Evolutionary conservation across 2,888 invertebrate genomes (phyloP).

Genomic region (Chalcosyrphus nemorum): DNA sequence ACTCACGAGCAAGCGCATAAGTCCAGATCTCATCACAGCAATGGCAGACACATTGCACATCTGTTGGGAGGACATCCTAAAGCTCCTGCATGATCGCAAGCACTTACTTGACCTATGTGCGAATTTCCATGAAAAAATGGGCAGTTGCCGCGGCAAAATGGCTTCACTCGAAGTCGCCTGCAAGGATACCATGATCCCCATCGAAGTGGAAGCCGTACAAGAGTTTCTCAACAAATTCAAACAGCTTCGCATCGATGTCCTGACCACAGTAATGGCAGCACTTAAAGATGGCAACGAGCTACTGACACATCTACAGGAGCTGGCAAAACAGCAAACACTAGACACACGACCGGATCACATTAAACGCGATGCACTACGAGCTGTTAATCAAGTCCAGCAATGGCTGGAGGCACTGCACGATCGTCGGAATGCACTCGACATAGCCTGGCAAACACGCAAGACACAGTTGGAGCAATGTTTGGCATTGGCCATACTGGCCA

Average conservation of each 20-base stretch:
- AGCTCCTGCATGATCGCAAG: constrained; percentile 89
- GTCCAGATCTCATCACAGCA: constrained; percentile 91
- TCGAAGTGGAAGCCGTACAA: constrained; percentile 88
- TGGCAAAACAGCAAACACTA: constrained; percentile 88
- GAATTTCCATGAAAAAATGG: constrained; percentile 88
- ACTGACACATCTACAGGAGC: constrained; percentile 88
- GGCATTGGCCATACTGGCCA: constrained; percentile 88
- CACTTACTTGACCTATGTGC: constrained; percentile 90
- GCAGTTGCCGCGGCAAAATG: constrained; percentile 87
- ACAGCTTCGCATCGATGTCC: constrained; percentile 87
- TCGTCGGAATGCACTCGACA: constrained; percentile 87
- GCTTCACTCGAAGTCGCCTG: constrained; percentile 87
- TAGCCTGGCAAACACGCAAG: constrained; percentile 87
- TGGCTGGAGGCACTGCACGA: constrained; percentile 90
- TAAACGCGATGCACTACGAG: constrained; percentile 83
- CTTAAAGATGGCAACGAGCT: constrained; percentile 90
- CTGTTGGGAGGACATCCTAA: constrained; percentile 92
- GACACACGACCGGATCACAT: constrained; percentile 88
- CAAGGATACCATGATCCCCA: constrained; percentile 86
- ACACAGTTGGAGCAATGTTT: constrained; percentile 90
- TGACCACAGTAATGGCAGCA: constrained; percentile 90
- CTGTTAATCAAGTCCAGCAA: constrained; percentile 87
- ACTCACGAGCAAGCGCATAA: constrained; percentile 89
- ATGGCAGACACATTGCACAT: constrained; percentile 91
- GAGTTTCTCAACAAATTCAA: constrained; percentile 87